Percentiles rank a stretch among this genome's conserved stretches.
Evolutionary conservation across 2,797 vertebrate genomes (phyloP).

Genomic region (Xenentodon cancila): DNA sequence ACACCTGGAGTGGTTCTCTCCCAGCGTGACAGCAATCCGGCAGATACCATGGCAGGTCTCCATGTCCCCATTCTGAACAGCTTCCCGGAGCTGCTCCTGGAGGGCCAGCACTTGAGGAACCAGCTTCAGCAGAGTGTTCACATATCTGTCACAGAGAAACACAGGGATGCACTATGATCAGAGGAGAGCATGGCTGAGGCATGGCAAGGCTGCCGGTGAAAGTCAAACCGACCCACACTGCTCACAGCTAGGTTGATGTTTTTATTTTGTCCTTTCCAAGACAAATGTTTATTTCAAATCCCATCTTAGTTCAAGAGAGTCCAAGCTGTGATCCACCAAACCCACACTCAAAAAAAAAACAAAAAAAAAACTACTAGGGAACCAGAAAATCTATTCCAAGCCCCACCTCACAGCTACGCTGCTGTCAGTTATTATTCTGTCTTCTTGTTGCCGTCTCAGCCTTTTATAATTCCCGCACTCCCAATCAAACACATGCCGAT

Average conservation of each 20-base stretch:
- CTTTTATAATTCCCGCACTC: conserved; percentile 45
- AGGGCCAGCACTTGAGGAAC: conserved; percentile 94
- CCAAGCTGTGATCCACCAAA: conserved; percentile 49
- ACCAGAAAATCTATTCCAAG: conserved; percentile 58
- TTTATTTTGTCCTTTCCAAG: conserved; percentile 49
- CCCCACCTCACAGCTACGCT: conserved; percentile 37
- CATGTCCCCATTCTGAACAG: conserved; percentile 97
- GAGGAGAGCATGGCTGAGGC: conserved; percentile 4
- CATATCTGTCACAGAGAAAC: conserved; percentile 83
- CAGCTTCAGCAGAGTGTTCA: conserved; percentile 97
- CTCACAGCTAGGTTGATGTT: conserved; percentile 41
- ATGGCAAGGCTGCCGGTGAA: conserved; percentile 10
- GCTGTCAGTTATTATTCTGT: conserved; percentile 62
- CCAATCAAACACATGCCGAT: conserved; percentile 26
- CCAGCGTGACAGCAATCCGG: conserved; percentile 93
- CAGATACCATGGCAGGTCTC: conserved; percentile 98
- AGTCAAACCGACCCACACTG: conserved; percentile 31
- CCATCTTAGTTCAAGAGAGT: conserved; percentile 21
- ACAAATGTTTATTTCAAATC: conserved; percentile 54
- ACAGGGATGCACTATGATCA: background rate
- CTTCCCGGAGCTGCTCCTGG: conserved; percentile 95
- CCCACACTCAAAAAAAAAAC: conserved; percentile 45
- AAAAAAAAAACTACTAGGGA: conserved; percentile 48
- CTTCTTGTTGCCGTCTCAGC: conserved; percentile 63
- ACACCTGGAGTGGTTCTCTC: conserved; percentile 97